A percentile compares a stretch with the other conserved stretches of the same genome.
These are phyloP conservation scores for Delichon dasypus DNA, from an alignment of 2,797 vertebrate genomes.

Conservation along the genomic window DNA sequence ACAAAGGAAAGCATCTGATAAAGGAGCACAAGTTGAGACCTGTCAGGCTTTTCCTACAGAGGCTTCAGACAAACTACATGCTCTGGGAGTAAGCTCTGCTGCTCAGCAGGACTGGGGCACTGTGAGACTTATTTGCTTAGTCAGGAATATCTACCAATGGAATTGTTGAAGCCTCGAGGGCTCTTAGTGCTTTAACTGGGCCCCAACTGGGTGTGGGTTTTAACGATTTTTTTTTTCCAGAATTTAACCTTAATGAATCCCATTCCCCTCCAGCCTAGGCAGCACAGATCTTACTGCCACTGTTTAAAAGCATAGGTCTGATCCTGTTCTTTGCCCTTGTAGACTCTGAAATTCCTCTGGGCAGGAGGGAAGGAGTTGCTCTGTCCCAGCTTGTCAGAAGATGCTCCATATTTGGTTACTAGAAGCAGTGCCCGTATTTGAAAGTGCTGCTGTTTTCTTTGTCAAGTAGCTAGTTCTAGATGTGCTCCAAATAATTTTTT, in stretches of 20 bases:
- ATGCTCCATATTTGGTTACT: not conserved
- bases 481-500: not conserved
- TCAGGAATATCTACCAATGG: not conserved
- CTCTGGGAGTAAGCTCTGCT: not conserved
- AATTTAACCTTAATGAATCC: conserved; percentile 15
- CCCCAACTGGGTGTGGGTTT: not conserved
- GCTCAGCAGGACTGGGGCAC: not conserved
- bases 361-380: not conserved
- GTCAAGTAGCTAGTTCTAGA: not conserved
- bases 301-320: not conserved
- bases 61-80: not conserved
- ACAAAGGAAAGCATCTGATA: conserved; percentile 7
- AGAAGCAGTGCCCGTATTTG: not conserved
- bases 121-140: not conserved
- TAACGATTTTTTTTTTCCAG: not conserved
- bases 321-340: not conserved
- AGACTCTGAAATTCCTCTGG: not conserved
- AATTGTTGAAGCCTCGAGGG: not conserved
- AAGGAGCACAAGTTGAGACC: conserved; percentile 37
- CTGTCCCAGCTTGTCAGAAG: not conserved
- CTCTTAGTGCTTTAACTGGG: not conserved
- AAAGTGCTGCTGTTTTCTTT: not conserved
- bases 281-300: not conserved
- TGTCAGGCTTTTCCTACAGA: conserved; percentile 34
- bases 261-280: not conserved